phyloP scores from a whole-genome alignment of 2,113 vertebrate genomes.

The Falcunculus frontatus region DNA sequence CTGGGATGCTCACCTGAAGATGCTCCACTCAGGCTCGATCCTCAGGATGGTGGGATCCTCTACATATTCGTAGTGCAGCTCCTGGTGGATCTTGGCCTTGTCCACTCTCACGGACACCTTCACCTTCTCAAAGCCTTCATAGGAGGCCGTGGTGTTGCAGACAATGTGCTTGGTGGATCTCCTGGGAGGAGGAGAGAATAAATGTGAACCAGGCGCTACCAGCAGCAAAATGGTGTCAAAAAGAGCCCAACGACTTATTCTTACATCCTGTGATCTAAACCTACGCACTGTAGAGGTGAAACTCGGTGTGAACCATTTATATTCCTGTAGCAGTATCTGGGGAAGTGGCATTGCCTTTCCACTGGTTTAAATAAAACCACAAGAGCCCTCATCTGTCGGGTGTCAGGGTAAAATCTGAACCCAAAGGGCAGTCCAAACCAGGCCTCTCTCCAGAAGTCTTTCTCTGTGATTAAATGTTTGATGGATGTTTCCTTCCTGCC shows the following conservation, averaged over 20 bases:
- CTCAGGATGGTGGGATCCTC: constrained; percentile 92
- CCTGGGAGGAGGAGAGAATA: constrained; percentile 63
- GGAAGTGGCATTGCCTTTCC: background rate
- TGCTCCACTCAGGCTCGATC: constrained; percentile 97
- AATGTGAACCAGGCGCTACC: background rate
- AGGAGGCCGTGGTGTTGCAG: constrained; percentile 87
- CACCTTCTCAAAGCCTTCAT: constrained; percentile 82
- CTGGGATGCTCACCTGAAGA: constrained; percentile 80
- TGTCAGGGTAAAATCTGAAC: background rate
- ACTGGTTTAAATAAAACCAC: background rate
- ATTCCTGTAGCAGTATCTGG: background rate
- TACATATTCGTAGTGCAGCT: constrained; percentile 90
- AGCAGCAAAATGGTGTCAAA: background rate
- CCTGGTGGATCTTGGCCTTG: constrained; percentile 87
- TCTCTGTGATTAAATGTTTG: background rate
- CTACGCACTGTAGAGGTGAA: background rate
- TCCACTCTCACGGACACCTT: constrained; percentile 91
- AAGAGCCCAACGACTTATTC: background rate
- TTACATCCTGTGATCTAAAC: background rate
- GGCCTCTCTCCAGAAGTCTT: background rate
- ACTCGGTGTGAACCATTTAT: background rate
- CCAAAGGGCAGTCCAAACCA: background rate
- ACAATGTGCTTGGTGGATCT: constrained; percentile 86
- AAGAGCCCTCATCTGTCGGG: background rate
- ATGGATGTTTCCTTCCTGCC: constrained; percentile 34